A percentile compares a stretch with the other conserved stretches of the same genome.
phyloP scores from a whole-genome alignment of 2,797 vertebrate genomes.

The Myripristis murdjan region DNA sequence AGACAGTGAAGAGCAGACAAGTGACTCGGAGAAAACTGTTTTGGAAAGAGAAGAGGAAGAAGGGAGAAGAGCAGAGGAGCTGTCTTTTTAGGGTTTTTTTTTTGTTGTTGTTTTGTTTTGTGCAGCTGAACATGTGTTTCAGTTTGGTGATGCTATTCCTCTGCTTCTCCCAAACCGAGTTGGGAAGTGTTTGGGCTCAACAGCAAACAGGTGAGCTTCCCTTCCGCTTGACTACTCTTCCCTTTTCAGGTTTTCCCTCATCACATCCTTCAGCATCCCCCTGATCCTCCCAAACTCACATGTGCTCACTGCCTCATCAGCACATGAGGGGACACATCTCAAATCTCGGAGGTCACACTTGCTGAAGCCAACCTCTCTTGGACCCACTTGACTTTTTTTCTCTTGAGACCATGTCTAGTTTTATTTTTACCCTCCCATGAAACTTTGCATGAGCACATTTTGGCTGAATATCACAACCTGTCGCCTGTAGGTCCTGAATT shows the following conservation, averaged over 20 bases:
- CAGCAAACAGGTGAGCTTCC: constrained; percentile 78
- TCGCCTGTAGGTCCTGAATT: not conserved
- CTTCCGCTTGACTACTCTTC: not conserved
- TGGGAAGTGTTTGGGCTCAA: constrained; percentile 58
- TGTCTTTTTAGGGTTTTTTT: constrained; percentile 5
- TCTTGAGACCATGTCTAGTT: too few species aligned
- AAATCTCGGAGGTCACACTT: not conserved
- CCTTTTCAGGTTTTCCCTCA: constrained; percentile 9
- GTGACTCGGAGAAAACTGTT: constrained; percentile 35
- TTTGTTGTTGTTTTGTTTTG: constrained; percentile 2
- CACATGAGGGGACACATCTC: too few species aligned
- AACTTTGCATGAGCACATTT: not conserved
- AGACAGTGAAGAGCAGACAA: constrained; percentile 46
- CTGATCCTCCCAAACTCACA: not conserved
- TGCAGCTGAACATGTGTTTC: constrained; percentile 68
- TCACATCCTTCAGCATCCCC: too few species aligned
- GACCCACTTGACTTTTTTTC: not conserved
- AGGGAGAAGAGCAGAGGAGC: constrained; percentile 19
- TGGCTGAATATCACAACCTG: too few species aligned
- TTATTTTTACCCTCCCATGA: too few species aligned
- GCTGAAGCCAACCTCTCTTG: not conserved
- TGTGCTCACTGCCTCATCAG: not conserved
- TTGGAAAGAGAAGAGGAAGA: constrained; percentile 47
- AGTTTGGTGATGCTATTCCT: constrained; percentile 67
- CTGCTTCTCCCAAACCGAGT: constrained; percentile 65